Percentiles rank a stretch among this genome's conserved stretches.
These are phyloP conservation scores for Salarias fasciatus DNA, from an alignment of 2,797 vertebrate species.

Conservation along the genomic window DNA sequence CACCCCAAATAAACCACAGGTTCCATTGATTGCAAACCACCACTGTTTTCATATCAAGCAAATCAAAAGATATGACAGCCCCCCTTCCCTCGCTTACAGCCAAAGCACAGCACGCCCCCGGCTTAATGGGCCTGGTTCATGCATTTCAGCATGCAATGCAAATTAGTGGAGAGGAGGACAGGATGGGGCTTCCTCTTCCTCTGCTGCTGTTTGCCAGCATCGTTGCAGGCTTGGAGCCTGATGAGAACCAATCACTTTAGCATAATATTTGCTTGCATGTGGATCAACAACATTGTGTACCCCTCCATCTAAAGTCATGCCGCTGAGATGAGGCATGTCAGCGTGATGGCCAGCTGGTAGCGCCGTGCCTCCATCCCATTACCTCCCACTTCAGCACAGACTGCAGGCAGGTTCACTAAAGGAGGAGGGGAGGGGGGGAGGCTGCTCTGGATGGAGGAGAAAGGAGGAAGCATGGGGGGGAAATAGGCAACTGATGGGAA, in stretches of 20 bases:
- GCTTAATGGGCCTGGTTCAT: slow-evolving; percentile 75
- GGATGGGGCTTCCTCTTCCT: slow-evolving; percentile 63
- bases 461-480: too few relatives aligned
- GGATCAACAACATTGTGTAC: slow-evolving; percentile 84
- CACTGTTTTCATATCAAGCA: slow-evolving; percentile 82
- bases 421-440: neutral
- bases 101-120: slow-evolving; percentile 71
- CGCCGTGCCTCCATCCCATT: slow-evolving; percentile 23
- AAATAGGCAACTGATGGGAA: too few relatives aligned
- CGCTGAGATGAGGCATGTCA: slow-evolving; percentile 42
- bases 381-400: neutral
- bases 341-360: slow-evolving; percentile 64
- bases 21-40: slow-evolving; percentile 80
- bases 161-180: slow-evolving; percentile 71
- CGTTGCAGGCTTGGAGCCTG: slow-evolving; percentile 80
- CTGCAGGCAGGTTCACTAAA: neutral
- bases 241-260: slow-evolving; percentile 91
- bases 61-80: slow-evolving; percentile 79
- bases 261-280: slow-evolving; percentile 89
- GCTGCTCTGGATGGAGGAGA: too few relatives aligned
- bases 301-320: slow-evolving; percentile 18
- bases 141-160: slow-evolving; percentile 80
- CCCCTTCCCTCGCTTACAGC: slow-evolving; percentile 62
- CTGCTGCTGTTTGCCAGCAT: slow-evolving; percentile 84
- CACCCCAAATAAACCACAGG: slow-evolving; percentile 83